phyloP scores from a whole-genome alignment of 2,113 vertebrate species.

The Tetrao urogallus region DNA sequence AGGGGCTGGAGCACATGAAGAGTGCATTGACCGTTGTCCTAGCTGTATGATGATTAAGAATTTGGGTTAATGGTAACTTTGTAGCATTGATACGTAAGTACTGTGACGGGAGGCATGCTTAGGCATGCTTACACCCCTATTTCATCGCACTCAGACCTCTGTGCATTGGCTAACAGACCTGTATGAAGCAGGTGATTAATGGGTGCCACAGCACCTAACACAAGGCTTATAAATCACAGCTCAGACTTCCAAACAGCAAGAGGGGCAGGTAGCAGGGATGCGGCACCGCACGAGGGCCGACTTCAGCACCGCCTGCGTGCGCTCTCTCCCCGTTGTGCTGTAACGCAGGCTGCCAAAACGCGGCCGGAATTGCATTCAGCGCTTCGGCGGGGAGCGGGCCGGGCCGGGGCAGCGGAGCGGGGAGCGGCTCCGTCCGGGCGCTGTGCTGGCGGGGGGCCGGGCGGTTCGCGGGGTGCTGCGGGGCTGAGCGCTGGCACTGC shows the following conservation, averaged over 20 bases:
- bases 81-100: neutral
- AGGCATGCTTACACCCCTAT: neutral
- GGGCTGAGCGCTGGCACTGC: no score
- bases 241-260: neutral
- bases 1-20: neutral
- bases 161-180: neutral
- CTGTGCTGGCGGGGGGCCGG: neutral
- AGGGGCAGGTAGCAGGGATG: neutral
- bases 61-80: neutral
- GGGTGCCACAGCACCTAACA: neutral
- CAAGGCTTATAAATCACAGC: neutral
- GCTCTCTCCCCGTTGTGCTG: neutral
- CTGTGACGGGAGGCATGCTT: neutral
- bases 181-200: neutral
- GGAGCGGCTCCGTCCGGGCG: no score
- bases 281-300: neutral
- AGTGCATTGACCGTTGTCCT: neutral
- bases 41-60: neutral
- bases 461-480: neutral
- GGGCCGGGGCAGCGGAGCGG: no score
- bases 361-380: neutral
- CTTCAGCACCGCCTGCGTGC: accelerated
- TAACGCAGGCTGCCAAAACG: neutral
- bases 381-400: neutral
- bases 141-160: neutral